Conservation (phyloP, 1,140 invertebrate genomes). For the Drosophila nasuta region DNA sequence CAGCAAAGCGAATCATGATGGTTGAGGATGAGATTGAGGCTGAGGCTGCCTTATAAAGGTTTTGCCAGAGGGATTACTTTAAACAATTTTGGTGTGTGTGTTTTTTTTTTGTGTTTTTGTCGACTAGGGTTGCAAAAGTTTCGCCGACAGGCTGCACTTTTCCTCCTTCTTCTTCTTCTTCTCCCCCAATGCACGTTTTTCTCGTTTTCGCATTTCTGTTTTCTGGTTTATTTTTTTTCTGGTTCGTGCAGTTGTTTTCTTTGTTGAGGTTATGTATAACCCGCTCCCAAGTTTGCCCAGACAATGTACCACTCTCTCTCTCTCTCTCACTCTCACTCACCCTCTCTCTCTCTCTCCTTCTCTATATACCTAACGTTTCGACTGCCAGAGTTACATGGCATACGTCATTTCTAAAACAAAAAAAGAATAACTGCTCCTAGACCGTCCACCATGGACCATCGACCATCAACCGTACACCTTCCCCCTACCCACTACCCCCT, state of each 20-base stretch:
- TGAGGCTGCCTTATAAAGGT: slow-evolving; percentile 2
- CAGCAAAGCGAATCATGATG: slow-evolving; percentile 7
- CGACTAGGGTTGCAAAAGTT: slow-evolving; percentile 37
- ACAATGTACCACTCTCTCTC: slow-evolving; percentile 4
- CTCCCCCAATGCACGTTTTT: not conserved
- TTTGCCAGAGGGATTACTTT: slow-evolving; percentile 8
- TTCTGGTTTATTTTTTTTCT: not conserved
- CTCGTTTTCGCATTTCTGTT: not conserved
- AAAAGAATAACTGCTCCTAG: slow-evolving; percentile 22
- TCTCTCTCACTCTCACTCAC: too few relatives aligned
- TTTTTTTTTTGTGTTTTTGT: not conserved
- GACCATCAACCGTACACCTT: not conserved
- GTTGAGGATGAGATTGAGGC: not conserved
- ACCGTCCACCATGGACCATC: not conserved
- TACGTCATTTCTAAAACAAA: slow-evolving; percentile 31
- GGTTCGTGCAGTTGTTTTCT: not conserved
- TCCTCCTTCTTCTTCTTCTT: not conserved
- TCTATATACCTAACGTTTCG: not conserved
- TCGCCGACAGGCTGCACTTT: slow-evolving; percentile 21
- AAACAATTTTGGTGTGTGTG: too few relatives aligned
- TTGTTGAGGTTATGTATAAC: slow-evolving; percentile 29
- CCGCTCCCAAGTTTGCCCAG: slow-evolving; percentile 12
- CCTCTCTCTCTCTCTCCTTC: too few relatives aligned
- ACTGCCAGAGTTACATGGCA: slow-evolving; percentile 39
- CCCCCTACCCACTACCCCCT: not conserved